Conservation (phyloP, 2,113 vertebrate genomes). For the Eudyptes chrysolophus region DNA sequence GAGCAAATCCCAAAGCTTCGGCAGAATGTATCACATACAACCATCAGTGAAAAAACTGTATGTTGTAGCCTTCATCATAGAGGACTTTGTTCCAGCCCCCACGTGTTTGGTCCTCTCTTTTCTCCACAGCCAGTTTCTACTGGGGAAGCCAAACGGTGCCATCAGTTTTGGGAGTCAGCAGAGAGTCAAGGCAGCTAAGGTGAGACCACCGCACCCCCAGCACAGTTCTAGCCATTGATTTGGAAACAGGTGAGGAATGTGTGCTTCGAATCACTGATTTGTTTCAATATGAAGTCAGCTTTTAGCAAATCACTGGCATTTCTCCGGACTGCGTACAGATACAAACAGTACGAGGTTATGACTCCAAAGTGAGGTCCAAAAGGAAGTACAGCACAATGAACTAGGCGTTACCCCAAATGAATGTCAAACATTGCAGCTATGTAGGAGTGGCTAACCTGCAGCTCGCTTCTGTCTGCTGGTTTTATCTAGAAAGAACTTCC, state of each 20-base stretch:
- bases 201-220: not conserved
- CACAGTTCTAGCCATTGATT: too few relatives aligned
- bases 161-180: not conserved
- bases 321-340: not conserved
- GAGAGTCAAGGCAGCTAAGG: not conserved
- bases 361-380: not conserved
- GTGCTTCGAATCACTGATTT: not conserved
- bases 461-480: not conserved
- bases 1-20: not conserved
- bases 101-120: not conserved
- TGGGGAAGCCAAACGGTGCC: not conserved
- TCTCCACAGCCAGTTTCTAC: not conserved
- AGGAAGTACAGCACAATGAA: not conserved
- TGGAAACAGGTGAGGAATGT: not conserved
- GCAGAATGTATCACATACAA: not conserved
- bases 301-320: not conserved
- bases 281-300: not conserved
- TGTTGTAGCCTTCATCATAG: not conserved
- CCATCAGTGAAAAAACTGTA: rapidly evolving
- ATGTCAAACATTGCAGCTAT: not conserved
- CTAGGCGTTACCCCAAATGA: not conserved
- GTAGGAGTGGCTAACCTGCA: not conserved
- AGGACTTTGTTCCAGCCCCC: too few relatives aligned
- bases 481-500: not conserved
- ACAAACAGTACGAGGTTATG: not conserved